Base-by-base conservation (phyloP, 2,797 vertebrate genomes). In the Leptatherina wallacei region DNA sequence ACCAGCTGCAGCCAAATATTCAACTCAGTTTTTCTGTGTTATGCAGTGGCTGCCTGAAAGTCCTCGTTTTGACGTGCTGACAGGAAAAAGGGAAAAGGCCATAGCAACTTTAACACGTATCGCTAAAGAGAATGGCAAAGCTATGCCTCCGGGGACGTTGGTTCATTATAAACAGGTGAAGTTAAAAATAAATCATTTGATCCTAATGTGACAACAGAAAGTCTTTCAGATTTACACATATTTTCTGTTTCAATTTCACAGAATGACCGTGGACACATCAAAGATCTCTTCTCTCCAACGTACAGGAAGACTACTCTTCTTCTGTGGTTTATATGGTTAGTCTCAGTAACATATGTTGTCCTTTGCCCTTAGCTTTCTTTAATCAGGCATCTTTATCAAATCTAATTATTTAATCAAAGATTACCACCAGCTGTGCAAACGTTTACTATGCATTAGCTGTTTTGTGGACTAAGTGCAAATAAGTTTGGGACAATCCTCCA, bases 301-400 rank as follows among this genome's bases (percentile, higher is more conserved):
- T 96, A 97, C 65, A 72, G 94, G 81, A 95, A 78, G 88, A 98
- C 96, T 0, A 98, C 97, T 0, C 73, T 98, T 85, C 85, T 98
- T 78, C 91, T 98, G 78, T 97, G 96, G 96, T 97, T 97, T 84
- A 96, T 98, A 89, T 98, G 97, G 97, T 98, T 81, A 94, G 96
- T 16, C 27, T 30, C 24, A 69, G 7, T 24, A 12, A 40, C n/a
- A 61, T 14, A 32, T 67, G 60, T 55, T 73, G n/a, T 64, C 6
- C 3, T 65, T n/a, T 60, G 18, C 54, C 3, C 4, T 38, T 18
- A 52, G 2, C 6, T 2, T 70, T 60, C 12, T 52, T 44, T 40
- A 29, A 57, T 32, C 10, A 29, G 14, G 13, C 44, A 47, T 62
- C 55, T 60, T 59, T 27, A 62, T 44, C n/a, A 47, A 51, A 36